These are phyloP conservation scores for Drosophila ambigua DNA, from an alignment of 1,140 invertebrate genomes.

Conservation along the genomic window DNA sequence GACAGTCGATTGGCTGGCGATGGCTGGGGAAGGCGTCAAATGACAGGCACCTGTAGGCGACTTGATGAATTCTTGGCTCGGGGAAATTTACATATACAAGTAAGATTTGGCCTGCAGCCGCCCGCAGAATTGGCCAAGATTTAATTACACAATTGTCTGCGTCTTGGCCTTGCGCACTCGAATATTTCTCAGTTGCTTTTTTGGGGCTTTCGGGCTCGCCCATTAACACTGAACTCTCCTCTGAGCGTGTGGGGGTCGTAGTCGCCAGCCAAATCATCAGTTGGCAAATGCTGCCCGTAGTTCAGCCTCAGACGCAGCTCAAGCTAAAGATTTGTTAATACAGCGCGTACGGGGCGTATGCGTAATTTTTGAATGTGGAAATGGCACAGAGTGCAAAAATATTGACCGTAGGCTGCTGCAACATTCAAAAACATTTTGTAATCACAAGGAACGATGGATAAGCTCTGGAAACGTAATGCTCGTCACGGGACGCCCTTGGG, in stretches of 20 bases:
- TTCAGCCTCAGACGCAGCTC: slow-evolving; percentile 14
- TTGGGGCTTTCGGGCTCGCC: slow-evolving; percentile 60
- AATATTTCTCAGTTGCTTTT: slow-evolving; percentile 34
- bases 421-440: no score
- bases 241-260: slow-evolving; percentile 49
- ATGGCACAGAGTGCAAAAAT: slow-evolving; percentile 17
- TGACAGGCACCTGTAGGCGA: slow-evolving; percentile 68
- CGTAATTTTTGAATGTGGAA: slow-evolving; percentile 31
- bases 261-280: slow-evolving; percentile 29
- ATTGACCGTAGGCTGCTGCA: no score
- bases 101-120: slow-evolving; percentile 31
- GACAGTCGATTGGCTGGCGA: slow-evolving; percentile 50
- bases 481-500: no score
- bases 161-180: slow-evolving; percentile 65
- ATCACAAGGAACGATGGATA: no score
- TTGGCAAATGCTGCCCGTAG: slow-evolving; percentile 44
- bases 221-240: slow-evolving; percentile 75
- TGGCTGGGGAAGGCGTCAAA: slow-evolving; percentile 46
- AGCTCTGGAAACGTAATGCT: no score
- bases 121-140: slow-evolving; percentile 62
- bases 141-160: slow-evolving; percentile 66
- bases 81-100: slow-evolving; percentile 43
- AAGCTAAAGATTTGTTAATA: slow-evolving; percentile 24
- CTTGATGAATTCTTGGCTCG: slow-evolving; percentile 32
- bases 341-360: slow-evolving; percentile 39